Base-by-base conservation (phyloP, 2,113 vertebrate species). In the Lepidothrix coronata region DNA sequence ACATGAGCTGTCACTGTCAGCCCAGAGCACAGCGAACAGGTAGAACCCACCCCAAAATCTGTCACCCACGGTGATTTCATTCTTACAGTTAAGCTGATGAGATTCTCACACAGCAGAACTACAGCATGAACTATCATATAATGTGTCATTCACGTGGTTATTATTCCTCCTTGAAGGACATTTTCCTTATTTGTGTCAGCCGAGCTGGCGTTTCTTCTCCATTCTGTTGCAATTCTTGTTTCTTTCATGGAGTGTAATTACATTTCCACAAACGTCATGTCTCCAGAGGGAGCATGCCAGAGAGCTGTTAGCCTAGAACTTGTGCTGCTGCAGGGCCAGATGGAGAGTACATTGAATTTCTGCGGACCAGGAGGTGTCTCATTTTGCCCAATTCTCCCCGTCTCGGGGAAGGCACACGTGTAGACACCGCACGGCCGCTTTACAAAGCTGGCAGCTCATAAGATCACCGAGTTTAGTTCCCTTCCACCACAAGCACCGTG, bases 241-340 rank as follows among this genome's bases (percentile, higher is more conserved):
- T 95, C 70, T 95, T 94, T 96, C 91, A 96, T 75, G 67, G 54
- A 91, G 93, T 75, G 94, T 97, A 97, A 98, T 98, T 97, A 92
- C 89, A 96, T 97, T 97, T 97, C 97, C 97, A 98, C 93, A 96
- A 97, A 97, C 41, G 31, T 97, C 94, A 91, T 94, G 95, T 94
- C 95, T 96, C 91, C 92, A 87, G 72, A 89, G 75, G 88, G 35
- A 92, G 54, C 61, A 24, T 85, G 93, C 96, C 97, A 98, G 89
- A 96, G 96, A 87, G 58, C 85, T 96, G 81, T 94, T 95, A 97
- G 97, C 95, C 88, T 85, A 91, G 89, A 73, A 91, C 92, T 80
- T 77, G 49, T 86, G 94, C 88, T 94, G 83, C 93, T 94, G 78
- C 27, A 5, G 75, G 80, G 93, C 97, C 97, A 97, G 97, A 86